Base-by-base conservation (phyloP, 2,797 vertebrate genomes). In the Chaenodraco wilsoni region DNA sequence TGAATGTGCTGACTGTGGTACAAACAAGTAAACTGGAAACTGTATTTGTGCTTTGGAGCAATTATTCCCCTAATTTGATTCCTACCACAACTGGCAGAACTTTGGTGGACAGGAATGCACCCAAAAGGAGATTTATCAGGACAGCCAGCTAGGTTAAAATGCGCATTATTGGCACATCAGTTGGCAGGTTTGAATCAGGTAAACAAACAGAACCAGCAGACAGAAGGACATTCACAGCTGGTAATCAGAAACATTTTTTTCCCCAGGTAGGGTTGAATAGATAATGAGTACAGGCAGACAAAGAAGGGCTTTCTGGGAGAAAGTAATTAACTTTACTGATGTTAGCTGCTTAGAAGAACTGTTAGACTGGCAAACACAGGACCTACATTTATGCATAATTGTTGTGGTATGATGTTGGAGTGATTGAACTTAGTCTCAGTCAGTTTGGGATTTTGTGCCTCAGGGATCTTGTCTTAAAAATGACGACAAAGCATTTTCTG, bases 1-100 rank as follows among this genome's bases (percentile, higher is more conserved):
- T 65, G 48, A 41, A 37, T 46, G 19, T 21, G 62, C 23, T 65
- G 48, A 41, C 37, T 46, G 19, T 21, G 62, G 33, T 23, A 68
- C 31, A n/a, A 15, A 59, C 33, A 11, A 62, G 65, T 56, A 37
- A 67, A 17, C 54, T 40, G 50, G 49, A 51, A 60, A 43, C 55
- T 3, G 3, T 3, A 49, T 65, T 56, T 61, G 56, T 59, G 27
- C n/a, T 46, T 48, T 62, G 16, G 16, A 45, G 64, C 19, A 45
- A 8, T 5, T 61, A 21, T 49, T 44, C 1, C 0, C 3, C 31
- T 9, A 46, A 41, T 27, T 33, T 45, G 37, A 27, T 14, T 27
- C 49, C n/a, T 45, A 27, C 2, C 9, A 43, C 11, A n/a, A 37
- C 14, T 1, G 7, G 16, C 15, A 19, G 21, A 19, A 17, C 11